Conservation (phyloP, 2,888 invertebrate species). For the Cheilosia pagana region DNA sequence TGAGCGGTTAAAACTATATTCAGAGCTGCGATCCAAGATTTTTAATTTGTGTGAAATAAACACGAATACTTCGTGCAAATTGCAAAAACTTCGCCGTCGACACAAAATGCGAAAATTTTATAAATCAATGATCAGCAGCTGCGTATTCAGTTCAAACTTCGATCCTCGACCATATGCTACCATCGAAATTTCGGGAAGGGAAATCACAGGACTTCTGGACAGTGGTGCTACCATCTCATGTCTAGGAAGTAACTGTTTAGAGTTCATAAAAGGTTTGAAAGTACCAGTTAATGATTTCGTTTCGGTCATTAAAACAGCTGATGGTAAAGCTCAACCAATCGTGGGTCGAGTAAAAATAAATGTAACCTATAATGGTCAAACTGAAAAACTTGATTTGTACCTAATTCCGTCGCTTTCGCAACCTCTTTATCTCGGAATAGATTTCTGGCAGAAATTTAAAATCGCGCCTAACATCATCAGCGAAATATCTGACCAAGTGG, state of each 20-base stretch:
- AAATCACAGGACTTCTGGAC: neutral
- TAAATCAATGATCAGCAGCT: too few relatives aligned
- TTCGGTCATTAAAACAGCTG: neutral
- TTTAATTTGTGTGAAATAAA: neutral
- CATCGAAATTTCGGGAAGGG: neutral
- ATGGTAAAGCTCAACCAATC: neutral
- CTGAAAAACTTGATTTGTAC: neutral
- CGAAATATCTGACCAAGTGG: neutral
- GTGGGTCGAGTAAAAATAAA: neutral
- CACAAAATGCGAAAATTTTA: neutral
- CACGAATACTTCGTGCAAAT: neutral
- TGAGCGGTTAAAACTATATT: neutral
- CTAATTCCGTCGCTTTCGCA: neutral
- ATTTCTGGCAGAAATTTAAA: slow-evolving; percentile 21
- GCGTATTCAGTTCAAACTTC: too few relatives aligned
- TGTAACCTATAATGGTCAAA: neutral
- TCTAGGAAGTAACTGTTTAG: too few relatives aligned
- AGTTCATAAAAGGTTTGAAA: too few relatives aligned
- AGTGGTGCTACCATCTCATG: too few relatives aligned
- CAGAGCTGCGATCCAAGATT: neutral
- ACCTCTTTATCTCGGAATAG: neutral
- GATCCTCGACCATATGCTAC: neutral
- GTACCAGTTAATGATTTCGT: neutral
- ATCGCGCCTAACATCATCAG: neutral
- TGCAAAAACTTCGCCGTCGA: neutral